Conservation (phyloP, 2,113 vertebrate genomes). For the Ascaphus truei region DNA sequence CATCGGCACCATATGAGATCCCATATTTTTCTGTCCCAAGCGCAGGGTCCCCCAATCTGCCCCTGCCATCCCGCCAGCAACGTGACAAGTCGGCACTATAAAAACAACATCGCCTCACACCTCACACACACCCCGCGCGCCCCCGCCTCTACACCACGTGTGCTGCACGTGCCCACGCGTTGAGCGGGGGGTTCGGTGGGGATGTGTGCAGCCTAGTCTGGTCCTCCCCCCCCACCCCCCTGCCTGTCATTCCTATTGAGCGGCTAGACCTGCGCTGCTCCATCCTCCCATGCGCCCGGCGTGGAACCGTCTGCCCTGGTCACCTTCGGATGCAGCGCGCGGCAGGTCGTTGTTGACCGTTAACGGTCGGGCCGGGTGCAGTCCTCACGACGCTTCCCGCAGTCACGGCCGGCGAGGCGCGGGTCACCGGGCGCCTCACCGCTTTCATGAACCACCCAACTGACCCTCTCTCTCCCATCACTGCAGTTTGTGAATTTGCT, state of each 20-base stretch:
- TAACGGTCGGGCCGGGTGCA: background rate
- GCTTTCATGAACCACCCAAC: no score
- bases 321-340: background rate
- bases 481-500: conserved; percentile 23
- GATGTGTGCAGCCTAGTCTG: no score
- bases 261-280: background rate
- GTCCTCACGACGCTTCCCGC: no score
- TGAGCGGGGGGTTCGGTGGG: background rate
- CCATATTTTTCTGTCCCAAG: no score
- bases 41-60: no score
- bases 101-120: background rate
- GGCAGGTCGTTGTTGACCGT: background rate
- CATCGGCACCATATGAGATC: no score
- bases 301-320: background rate
- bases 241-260: background rate
- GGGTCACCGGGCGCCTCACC: no score
- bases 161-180: background rate
- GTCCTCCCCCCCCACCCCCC: no score
- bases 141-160: background rate
- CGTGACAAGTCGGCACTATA: no score
- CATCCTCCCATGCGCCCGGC: background rate
- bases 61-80: no score
- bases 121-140: conserved; percentile 20
- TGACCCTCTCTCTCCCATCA: no score
- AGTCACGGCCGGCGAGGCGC: no score